Percentiles rank a stretch among this genome's conserved stretches.
Evolutionary conservation across 2,113 vertebrate genomes (phyloP).

Genomic region (Syngnathus typhle): DNA sequence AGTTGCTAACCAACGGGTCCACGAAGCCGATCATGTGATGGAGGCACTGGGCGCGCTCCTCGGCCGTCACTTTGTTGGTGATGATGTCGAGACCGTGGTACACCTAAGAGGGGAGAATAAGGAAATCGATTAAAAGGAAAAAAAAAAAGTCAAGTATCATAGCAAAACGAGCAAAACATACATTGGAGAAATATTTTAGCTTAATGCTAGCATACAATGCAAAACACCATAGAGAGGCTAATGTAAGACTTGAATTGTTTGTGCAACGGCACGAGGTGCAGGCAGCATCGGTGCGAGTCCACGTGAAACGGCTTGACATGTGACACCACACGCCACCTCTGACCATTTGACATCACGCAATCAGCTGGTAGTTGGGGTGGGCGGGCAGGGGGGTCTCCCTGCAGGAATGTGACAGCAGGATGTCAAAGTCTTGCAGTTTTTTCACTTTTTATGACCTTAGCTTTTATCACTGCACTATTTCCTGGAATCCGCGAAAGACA

Average conservation of each 20-base stretch:
- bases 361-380: background rate
- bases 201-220: too few species aligned
- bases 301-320: conserved; percentile 21
- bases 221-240: too few species aligned
- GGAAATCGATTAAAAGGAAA: background rate
- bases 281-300: background rate
- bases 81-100: conserved; percentile 93
- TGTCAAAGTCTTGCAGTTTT: conserved; percentile 20
- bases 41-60: conserved; percentile 79
- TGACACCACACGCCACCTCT: conserved; percentile 22
- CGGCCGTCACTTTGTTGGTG: conserved; percentile 87
- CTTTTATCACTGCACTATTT: background rate
- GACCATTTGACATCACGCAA: conserved; percentile 27
- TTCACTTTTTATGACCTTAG: too few species aligned
- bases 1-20: conserved; percentile 84
- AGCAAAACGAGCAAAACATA: too few species aligned
- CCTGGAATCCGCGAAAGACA: background rate
- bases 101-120: conserved; percentile 73
- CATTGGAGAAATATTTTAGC: too few species aligned
- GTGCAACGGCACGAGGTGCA: background rate
- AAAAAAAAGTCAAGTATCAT: background rate
- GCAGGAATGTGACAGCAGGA: conserved; percentile 42
- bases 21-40: conserved; percentile 98
- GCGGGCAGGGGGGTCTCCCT: conserved; percentile 5
- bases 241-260: too few species aligned